Conservation (phyloP, 2,113 vertebrate genomes). For the Ursus arctos region DNA sequence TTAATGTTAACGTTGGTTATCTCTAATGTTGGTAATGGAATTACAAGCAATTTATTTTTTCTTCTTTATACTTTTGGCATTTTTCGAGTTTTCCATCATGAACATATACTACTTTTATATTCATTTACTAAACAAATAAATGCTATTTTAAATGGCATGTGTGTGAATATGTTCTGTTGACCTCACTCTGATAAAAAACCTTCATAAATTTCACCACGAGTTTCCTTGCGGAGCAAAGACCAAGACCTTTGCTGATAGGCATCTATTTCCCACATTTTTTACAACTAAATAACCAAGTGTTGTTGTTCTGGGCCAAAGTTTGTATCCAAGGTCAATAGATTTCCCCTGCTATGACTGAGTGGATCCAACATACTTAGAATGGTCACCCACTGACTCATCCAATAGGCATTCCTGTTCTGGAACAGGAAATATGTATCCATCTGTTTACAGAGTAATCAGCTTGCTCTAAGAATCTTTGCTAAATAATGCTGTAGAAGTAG, state of each 20-base stretch:
- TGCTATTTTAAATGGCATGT: conserved; percentile 74
- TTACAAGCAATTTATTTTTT: conserved; percentile 47
- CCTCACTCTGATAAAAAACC: conserved; percentile 75
- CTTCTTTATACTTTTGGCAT: conserved; percentile 56
- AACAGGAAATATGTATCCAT: not conserved
- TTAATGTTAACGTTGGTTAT: conserved; percentile 53
- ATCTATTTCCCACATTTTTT: conserved; percentile 79
- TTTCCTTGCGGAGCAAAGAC: conserved; percentile 65
- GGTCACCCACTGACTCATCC: conserved; percentile 61
- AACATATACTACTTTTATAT: conserved; percentile 69
- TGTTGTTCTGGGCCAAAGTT: conserved; percentile 58
- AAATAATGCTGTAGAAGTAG: not conserved
- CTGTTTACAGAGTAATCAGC: not conserved
- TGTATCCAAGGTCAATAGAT: conserved; percentile 75
- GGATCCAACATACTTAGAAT: conserved; percentile 74
- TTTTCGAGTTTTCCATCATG: conserved; percentile 65
- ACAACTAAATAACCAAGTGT: conserved; percentile 71
- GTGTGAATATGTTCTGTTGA: conserved; percentile 70
- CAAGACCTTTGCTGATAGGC: conserved; percentile 65
- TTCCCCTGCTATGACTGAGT: conserved; percentile 65
- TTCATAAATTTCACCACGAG: conserved; percentile 74
- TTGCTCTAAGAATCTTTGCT: not conserved
- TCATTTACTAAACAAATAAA: conserved; percentile 72
- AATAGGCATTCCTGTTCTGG: not conserved
- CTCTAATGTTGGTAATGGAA: conserved; percentile 23